Percentiles rank a stretch among this genome's conserved stretches.
Evolutionary conservation across 2,888 invertebrate species (phyloP).

Genomic region (Ramazzottius varieornatus): DNA sequence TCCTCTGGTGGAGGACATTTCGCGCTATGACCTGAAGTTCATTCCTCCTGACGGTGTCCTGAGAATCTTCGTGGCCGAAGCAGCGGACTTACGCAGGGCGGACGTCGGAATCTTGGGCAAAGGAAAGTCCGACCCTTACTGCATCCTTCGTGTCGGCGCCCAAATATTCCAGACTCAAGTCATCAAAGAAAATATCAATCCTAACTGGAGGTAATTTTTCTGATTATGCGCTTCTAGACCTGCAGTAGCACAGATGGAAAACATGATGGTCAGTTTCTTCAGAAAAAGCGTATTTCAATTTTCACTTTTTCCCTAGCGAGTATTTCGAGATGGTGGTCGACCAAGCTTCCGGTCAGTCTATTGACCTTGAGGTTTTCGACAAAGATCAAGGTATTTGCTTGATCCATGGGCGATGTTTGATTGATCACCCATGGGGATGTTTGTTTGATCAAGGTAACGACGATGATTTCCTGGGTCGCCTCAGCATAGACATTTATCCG

Average conservation of each 20-base stretch:
- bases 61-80: constrained; percentile 74
- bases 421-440: too few species aligned
- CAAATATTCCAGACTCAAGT: constrained; percentile 1
- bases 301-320: neutral
- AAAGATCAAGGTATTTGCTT: constrained; percentile 1
- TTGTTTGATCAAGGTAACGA: too few species aligned
- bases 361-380: constrained; percentile 1
- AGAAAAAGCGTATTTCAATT: too few species aligned
- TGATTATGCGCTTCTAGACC: too few species aligned
- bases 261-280: too few species aligned
- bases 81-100: constrained; percentile 78
- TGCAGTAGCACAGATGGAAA: too few species aligned
- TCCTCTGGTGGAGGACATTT: constrained; percentile 54
- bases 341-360: neutral
- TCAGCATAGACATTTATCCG: neutral
- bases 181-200: constrained; percentile 2
- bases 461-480: neutral
- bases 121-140: constrained; percentile 89
- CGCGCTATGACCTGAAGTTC: constrained; percentile 51
- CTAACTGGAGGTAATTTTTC: neutral
- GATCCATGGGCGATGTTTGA: too few species aligned
- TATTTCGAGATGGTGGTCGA: neutral
- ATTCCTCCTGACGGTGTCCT: constrained; percentile 84
- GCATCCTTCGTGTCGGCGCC: neutral
- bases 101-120: constrained; percentile 72